phyloP scores from a whole-genome alignment of 2,797 vertebrate species.

The Capromys pilorides region DNA sequence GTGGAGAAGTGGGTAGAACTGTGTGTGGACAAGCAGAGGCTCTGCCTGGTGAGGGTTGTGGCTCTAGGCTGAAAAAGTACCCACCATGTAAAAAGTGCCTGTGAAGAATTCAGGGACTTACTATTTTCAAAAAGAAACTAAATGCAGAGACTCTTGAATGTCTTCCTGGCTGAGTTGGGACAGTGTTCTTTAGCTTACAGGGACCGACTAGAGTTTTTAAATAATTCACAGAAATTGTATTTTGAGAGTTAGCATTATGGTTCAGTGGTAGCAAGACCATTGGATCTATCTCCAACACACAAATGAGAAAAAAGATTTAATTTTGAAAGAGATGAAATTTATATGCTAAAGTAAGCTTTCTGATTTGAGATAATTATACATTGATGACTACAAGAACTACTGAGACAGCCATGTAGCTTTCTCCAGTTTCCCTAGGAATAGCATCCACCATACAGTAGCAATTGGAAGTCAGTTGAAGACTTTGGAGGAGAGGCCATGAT shows the following conservation, averaged over 20 bases:
- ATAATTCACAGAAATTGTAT: slow-evolving; percentile 7
- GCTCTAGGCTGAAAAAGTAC: not conserved
- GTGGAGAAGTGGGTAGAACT: not conserved
- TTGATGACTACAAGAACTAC: not conserved
- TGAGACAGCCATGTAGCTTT: not conserved
- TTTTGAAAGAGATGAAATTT: slow-evolving; percentile 51
- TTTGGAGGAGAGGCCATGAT: not conserved
- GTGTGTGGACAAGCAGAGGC: not conserved
- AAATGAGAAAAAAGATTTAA: not conserved
- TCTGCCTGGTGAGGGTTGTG: not conserved
- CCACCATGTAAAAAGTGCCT: not conserved
- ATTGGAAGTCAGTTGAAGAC: not conserved
- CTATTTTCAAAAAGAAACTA: slow-evolving; percentile 8
- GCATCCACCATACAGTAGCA: not conserved
- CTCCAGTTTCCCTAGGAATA: not conserved
- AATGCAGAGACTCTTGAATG: not conserved
- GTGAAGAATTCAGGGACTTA: not conserved
- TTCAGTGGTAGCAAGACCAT: not conserved
- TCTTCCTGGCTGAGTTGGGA: not conserved
- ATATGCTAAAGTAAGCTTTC: not conserved
- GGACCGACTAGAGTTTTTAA: not conserved
- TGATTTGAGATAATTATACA: not conserved
- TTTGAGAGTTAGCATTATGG: not conserved
- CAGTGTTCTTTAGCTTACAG: not conserved
- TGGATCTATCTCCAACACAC: not conserved